Evolutionary conservation across 2,113 vertebrate genomes (phyloP).

Genomic region (Silurus meridionalis): DNA sequence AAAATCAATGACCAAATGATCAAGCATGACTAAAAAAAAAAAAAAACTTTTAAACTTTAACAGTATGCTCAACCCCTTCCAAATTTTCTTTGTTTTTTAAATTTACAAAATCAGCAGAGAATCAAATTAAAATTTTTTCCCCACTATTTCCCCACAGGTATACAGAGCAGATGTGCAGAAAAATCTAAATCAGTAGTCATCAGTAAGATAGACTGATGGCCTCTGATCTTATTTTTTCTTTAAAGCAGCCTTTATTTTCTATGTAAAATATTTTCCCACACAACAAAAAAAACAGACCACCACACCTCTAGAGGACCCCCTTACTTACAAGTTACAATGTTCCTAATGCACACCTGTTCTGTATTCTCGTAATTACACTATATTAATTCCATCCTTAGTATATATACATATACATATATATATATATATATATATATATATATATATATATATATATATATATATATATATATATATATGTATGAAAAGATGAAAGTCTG

Average conservation of each 20-base stretch:
- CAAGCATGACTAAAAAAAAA: neutral
- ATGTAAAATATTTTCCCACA: neutral
- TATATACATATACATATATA: too few species aligned
- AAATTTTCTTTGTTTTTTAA: slow-evolving; percentile 1
- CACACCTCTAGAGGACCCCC: too few species aligned
- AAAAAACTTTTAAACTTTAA: neutral
- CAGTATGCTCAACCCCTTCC: too few species aligned
- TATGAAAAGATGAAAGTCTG: neutral
- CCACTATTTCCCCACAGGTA: too few species aligned
- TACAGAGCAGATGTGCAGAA: too few species aligned
- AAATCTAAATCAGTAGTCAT: too few species aligned
- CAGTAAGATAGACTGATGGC: too few species aligned
- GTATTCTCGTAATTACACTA: neutral
- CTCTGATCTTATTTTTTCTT: neutral
- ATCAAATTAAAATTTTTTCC: too few species aligned
- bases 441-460: neutral
- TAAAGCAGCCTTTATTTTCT: neutral
- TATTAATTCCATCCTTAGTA: neutral
- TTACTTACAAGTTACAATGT: neutral
- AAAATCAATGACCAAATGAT: neutral
- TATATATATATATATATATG: too few species aligned
- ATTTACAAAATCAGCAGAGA: too few species aligned
- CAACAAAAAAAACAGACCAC: neutral
- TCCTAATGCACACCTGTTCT: neutral
- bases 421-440: neutral